Conservation (phyloP, 2,797 vertebrate species). For the Caiman crocodilus region DNA sequence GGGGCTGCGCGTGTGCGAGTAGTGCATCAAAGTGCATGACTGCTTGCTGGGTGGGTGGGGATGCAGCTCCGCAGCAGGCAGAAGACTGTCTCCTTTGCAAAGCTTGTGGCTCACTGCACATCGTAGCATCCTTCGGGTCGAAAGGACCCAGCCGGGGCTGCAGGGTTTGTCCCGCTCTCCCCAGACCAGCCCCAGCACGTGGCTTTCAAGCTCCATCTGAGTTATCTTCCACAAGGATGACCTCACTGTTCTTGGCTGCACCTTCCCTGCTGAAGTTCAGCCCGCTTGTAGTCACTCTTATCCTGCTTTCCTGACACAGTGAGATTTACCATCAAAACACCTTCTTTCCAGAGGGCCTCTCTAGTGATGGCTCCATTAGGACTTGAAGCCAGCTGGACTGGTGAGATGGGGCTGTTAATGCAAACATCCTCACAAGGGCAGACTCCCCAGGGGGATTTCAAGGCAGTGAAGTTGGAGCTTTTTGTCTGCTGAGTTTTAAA, state of each 20-base stretch:
- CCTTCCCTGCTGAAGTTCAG: background rate
- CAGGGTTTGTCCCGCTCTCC: background rate
- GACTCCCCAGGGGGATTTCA: background rate
- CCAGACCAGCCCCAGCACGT: background rate
- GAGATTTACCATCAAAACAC: background rate
- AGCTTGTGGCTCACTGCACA: background rate
- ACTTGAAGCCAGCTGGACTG: background rate
- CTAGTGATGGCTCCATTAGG: background rate
- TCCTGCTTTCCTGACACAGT: background rate
- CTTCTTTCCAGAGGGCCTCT: background rate
- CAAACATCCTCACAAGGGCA: background rate
- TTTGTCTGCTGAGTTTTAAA: background rate
- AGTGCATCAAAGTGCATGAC: no score
- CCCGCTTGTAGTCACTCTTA: background rate
- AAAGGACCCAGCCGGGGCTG: background rate
- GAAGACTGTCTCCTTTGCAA: background rate
- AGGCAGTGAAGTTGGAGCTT: background rate
- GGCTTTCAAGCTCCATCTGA: background rate
- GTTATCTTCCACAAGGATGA: background rate
- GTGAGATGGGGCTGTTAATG: background rate
- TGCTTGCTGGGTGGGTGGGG: no score
- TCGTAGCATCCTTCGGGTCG: background rate
- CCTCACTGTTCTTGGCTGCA: background rate
- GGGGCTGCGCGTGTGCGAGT: no score
- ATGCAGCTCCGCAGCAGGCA: no score